Conservation (phyloP, 2,113 vertebrate species). For the Epinephelus moara region DNA sequence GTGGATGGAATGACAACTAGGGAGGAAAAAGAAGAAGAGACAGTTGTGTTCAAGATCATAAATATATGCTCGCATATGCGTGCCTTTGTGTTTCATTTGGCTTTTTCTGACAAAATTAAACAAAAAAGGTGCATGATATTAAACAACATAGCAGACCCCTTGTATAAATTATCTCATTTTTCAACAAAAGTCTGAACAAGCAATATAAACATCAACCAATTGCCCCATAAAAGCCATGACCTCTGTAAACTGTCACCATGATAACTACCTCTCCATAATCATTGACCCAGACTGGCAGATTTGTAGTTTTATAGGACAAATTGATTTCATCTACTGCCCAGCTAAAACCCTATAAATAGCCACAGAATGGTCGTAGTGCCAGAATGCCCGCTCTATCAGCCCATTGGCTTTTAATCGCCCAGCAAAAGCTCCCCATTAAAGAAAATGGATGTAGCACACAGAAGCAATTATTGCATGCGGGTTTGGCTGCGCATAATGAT, state of each 20-base stretch:
- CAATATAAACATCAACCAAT: conserved; percentile 20
- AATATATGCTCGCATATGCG: background rate
- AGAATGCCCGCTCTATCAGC: conserved; percentile 62
- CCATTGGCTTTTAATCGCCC: conserved; percentile 80
- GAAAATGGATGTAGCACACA: conserved; percentile 76
- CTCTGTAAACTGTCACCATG: conserved; percentile 50
- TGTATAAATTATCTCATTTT: background rate
- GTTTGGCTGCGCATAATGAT: conserved; percentile 71
- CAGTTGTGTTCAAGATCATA: background rate
- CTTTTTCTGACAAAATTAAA: background rate
- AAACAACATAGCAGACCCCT: background rate
- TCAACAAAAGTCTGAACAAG: conserved; percentile 24
- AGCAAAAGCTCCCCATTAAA: conserved; percentile 78
- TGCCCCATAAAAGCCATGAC: conserved; percentile 30
- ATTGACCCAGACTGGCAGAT: conserved; percentile 50
- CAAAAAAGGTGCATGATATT: too few relatives aligned
- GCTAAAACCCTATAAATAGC: conserved; percentile 70
- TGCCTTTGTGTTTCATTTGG: background rate
- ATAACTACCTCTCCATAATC: conserved; percentile 48
- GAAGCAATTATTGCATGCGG: conserved; percentile 74
- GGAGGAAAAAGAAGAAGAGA: conserved; percentile 51
- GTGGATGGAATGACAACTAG: conserved; percentile 95
- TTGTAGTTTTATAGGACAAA: conserved; percentile 65
- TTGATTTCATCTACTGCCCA: conserved; percentile 60
- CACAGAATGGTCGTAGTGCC: conserved; percentile 56